Conservation (phyloP, 2,797 vertebrate species). For the Gallinago solitaria region DNA sequence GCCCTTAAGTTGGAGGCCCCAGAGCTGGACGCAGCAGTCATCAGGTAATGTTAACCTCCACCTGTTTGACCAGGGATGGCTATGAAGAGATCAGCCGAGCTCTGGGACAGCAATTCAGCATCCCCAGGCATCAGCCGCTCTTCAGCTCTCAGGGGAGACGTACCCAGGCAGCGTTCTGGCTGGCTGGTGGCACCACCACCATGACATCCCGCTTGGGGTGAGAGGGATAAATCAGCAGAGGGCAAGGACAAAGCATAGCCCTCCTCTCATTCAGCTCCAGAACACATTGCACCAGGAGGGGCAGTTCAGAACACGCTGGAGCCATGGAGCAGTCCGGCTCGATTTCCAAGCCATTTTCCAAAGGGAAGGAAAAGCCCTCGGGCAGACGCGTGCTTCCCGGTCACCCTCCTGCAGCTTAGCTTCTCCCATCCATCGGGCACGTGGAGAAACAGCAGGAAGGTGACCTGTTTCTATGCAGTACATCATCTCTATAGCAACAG, state of each 20-base stretch:
- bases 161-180: background rate
- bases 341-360: background rate
- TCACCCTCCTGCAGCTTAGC: background rate
- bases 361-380: accelerated
- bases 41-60: accelerated
- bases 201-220: background rate
- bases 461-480: slow-evolving; percentile 53
- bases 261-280: background rate
- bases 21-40: background rate
- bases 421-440: background rate
- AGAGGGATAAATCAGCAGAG: accelerated
- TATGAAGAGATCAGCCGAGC: accelerated
- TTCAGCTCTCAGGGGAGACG: accelerated
- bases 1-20: background rate
- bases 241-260: background rate
- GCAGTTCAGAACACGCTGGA: background rate
- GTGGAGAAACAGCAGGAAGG: background rate
- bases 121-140: accelerated
- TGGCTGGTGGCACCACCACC: background rate
- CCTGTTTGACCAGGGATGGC: background rate
- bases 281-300: accelerated
- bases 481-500: slow-evolving; percentile 61
- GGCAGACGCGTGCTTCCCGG: accelerated
- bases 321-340: accelerated
- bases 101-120: accelerated